Base-by-base conservation (phyloP, 2,797 vertebrate species). In the Rhynchonycteris naso region DNA sequence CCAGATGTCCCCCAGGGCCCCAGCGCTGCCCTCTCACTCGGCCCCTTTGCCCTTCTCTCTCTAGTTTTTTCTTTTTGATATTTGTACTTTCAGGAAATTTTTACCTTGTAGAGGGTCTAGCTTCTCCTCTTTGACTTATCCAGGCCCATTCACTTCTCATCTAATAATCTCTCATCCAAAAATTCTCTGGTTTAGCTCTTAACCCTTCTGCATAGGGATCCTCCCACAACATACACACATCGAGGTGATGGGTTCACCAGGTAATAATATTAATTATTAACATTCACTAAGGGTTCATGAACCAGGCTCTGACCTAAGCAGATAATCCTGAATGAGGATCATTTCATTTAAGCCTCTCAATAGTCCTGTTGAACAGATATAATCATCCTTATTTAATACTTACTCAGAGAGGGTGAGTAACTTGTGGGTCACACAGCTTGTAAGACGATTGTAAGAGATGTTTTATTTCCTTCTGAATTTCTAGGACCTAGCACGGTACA, bases 221-320 rank as follows among this genome's bases (percentile, higher is more conserved):
- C 6, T 3, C 28, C 2, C 8, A 3, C 58, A 14, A 35, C 7
- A 19, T 15, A 33, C 28, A 24, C 15, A 54, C 35, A n/a, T 15
- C 19, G 14, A 61, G 6, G 14, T 59, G 47, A 76, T 58, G 68
- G 43, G 56, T 50, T 66, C 15, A 69, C 85, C 5, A 76, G 50
- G 35, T 78, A 78, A 79, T 83, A 26, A 59, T 91, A 58, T 66
- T 56, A 56, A 68, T 88, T 89, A 90, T 63, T 82, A 87, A n/a
- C n/a, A 63, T 66, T 78, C 59, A 65, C 22, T 61, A 94, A 75
- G 54, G 47, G 58, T 14, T 97, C 35, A 71, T 19, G 69, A 85
- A 35, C 66, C 43, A 92, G 92, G 43, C 43, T 94, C 35, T 84
- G 26, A 82, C n/a, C 80, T 93, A 82, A 89, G 52, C 26, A 82